A percentile compares a stretch with the other conserved stretches of the same genome.
These are phyloP conservation scores for Morbakka virulenta DNA, from an alignment of 30 jellyfish, hydroid and myxozoan genomes.

Conservation along the genomic window DNA sequence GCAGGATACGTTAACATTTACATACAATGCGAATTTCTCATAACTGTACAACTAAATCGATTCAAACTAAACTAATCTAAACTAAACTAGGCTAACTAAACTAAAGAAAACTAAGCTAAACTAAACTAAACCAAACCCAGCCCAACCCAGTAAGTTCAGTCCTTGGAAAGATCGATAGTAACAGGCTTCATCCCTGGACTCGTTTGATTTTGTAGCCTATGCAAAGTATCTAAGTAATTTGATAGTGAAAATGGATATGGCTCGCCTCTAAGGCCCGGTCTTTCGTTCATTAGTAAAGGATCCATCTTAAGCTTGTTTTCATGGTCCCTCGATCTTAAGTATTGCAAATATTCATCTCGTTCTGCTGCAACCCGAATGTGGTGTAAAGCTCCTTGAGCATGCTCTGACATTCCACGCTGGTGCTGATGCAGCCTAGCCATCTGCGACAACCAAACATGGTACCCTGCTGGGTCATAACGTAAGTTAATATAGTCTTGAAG, in stretches of 20 bases:
- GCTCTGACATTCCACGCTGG: slow-evolving; percentile 32
- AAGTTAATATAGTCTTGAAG: slow-evolving; percentile 60
- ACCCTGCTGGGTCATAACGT: slow-evolving; percentile 79
- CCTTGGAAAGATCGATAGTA: slow-evolving; percentile 69
- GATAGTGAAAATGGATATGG: slow-evolving; percentile 49
- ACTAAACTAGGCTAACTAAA: too few relatives aligned
- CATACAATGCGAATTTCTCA: too few relatives aligned
- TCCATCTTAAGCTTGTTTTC: slow-evolving; percentile 13
- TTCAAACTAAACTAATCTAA: too few relatives aligned
- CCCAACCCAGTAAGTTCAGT: too few relatives aligned
- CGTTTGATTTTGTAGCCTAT: slow-evolving; percentile 40
- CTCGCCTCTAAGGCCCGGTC: slow-evolving; percentile 5
- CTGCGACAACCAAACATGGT: slow-evolving; percentile 85
- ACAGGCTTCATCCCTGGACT: slow-evolving; percentile 73
- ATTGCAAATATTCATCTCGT: slow-evolving; percentile 64
- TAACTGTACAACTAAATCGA: too few relatives aligned
- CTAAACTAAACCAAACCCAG: too few relatives aligned
- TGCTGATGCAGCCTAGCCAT: slow-evolving; percentile 70
- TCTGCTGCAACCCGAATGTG: slow-evolving; percentile 61
- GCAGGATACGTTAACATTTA: too few relatives aligned
- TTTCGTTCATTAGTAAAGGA: not conserved
- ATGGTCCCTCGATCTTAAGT: slow-evolving; percentile 21
- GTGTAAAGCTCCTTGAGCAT: slow-evolving; percentile 46
- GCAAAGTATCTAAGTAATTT: slow-evolving; percentile 46
- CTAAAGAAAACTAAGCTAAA: too few relatives aligned